Evolutionary conservation across 2,113 vertebrate species (phyloP).

Genomic region (Chinchilla lanigera): DNA sequence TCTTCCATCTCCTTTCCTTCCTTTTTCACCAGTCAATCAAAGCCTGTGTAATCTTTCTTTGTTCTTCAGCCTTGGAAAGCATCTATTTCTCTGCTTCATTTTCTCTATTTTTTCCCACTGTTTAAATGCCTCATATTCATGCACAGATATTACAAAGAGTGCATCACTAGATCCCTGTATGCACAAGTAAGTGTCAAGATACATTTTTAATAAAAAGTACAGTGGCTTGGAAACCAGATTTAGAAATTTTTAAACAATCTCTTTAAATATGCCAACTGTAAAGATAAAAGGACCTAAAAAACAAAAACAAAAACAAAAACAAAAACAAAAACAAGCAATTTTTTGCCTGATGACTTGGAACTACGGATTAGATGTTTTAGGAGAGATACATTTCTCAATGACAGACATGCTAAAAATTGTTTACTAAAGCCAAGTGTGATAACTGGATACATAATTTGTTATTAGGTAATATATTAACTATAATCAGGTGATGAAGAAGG

Average conservation of each 20-base stretch:
- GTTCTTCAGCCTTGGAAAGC: too few relatives aligned
- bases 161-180: too few relatives aligned
- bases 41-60: too few relatives aligned
- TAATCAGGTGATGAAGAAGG: too few relatives aligned
- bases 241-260: not conserved
- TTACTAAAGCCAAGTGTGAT: not conserved
- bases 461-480: not conserved
- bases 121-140: too few relatives aligned
- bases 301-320: conserved; percentile 12
- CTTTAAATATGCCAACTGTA: not conserved
- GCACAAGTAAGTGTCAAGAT: not conserved
- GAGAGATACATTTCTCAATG: not conserved
- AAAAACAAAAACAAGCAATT: too few relatives aligned
- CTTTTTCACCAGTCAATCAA: too few relatives aligned
- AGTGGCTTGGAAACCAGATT: not conserved
- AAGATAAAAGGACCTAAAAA: not conserved
- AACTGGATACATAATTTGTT: not conserved
- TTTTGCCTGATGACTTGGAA: not conserved
- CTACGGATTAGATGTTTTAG: too few relatives aligned
- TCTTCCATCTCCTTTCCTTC: too few relatives aligned
- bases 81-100: too few relatives aligned
- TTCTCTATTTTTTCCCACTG: too few relatives aligned
- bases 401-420: not conserved
- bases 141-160: too few relatives aligned
- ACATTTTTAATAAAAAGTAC: not conserved